phyloP scores from a whole-genome alignment of 2,888 invertebrate genomes.

The Bimastos eiseni region DNA sequence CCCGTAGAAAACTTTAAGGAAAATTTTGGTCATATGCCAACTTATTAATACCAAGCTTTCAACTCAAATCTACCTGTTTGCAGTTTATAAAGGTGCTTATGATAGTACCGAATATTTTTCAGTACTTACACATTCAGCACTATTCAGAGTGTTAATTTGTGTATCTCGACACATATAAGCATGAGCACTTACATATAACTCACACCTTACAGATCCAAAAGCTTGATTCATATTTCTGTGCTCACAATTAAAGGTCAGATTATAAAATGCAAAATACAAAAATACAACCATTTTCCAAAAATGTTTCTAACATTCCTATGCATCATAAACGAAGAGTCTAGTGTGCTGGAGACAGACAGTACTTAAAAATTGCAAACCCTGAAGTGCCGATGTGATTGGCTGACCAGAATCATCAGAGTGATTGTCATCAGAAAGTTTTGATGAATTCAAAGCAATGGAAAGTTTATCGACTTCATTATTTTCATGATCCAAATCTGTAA shows the following conservation, averaged over 20 bases:
- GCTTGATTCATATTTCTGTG: not conserved
- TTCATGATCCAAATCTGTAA: slow-evolving; percentile 6
- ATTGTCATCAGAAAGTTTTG: not conserved
- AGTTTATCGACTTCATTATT: not conserved
- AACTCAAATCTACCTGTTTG: no score
- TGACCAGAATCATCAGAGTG: not conserved
- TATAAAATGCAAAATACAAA: not conserved
- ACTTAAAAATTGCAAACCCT: not conserved
- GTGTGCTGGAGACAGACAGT: not conserved
- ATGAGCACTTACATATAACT: not conserved
- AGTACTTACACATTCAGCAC: no score
- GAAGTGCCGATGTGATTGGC: not conserved
- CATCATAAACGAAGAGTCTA: not conserved
- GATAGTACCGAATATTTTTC: not conserved
- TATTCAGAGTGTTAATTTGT: not conserved
- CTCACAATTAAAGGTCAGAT: not conserved
- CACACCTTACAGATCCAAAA: not conserved
- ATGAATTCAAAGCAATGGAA: not conserved
- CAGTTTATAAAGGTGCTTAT: not conserved
- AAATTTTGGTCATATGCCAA: no score
- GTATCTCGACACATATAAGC: not conserved
- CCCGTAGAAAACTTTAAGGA: no score
- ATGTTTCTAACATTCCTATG: not conserved
- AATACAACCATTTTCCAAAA: not conserved
- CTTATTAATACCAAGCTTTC: no score